Conservation (phyloP, 2,888 invertebrate species). For the Acutogordius australiensis region DNA sequence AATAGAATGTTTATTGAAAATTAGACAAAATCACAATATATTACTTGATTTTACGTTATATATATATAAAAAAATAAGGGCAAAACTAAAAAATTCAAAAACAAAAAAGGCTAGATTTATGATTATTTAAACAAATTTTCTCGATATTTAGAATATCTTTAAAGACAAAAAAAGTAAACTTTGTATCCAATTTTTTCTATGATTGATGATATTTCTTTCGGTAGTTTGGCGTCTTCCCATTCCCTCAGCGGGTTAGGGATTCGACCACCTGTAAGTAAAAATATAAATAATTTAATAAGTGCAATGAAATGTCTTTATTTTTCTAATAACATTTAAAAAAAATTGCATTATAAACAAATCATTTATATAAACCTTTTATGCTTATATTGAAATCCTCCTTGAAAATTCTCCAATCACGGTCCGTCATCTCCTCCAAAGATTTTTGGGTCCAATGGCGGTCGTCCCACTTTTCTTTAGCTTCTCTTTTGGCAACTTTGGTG, state of each 20-base stretch:
- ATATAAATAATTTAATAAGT: too few species aligned
- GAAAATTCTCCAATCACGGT: slow-evolving; percentile 97
- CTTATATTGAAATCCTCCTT: slow-evolving; percentile 94
- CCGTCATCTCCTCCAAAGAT: slow-evolving; percentile 69
- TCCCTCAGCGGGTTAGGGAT: slow-evolving; percentile 78
- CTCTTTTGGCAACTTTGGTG: slow-evolving; percentile 66
- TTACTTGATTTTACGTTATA: background rate
- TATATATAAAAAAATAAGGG: background rate
- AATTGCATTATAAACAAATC: too few species aligned
- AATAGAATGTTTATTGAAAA: too few species aligned
- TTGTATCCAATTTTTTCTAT: slow-evolving; percentile 77
- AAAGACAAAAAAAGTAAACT: slow-evolving; percentile 16
- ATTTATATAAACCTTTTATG: slow-evolving; percentile 80
- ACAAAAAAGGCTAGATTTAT: too few species aligned
- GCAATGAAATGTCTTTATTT: too few species aligned
- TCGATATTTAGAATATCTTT: background rate
- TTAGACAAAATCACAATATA: too few species aligned
- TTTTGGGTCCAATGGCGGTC: slow-evolving; percentile 97
- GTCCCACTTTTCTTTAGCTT: slow-evolving; percentile 93
- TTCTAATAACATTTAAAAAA: too few species aligned
- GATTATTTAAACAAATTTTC: too few species aligned
- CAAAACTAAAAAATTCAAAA: too few species aligned
- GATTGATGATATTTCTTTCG: slow-evolving; percentile 60
- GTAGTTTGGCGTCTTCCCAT: slow-evolving; percentile 75
- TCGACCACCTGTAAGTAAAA: slow-evolving; percentile 38